A percentile compares a stretch with the other conserved stretches of the same genome.
Conservation (phyloP, 2,797 vertebrate genomes). For the Myotis findleyi region DNA sequence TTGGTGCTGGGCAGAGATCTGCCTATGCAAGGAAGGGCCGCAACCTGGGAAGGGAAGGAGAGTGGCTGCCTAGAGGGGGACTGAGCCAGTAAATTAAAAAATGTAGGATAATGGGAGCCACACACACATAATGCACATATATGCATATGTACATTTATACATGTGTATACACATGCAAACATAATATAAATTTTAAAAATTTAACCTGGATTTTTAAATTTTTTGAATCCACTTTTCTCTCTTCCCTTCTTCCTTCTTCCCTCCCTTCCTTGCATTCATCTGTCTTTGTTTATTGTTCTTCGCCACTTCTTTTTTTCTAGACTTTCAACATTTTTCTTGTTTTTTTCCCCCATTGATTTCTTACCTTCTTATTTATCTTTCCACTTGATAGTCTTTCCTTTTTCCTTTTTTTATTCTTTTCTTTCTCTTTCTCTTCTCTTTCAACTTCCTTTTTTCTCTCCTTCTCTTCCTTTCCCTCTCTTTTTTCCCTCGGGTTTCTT, state of each 20-base stretch:
- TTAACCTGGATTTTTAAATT: background rate
- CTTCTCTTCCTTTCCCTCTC: background rate
- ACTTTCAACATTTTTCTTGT: background rate
- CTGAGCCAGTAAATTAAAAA: background rate
- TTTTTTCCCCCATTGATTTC: background rate
- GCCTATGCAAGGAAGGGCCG: background rate
- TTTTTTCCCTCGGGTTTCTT: background rate
- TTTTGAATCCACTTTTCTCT: background rate
- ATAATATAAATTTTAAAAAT: background rate
- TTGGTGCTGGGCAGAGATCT: background rate
- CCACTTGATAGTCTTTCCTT: background rate
- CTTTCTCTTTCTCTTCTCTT: background rate
- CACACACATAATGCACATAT: background rate
- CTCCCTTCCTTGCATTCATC: background rate
- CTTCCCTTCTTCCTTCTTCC: background rate
- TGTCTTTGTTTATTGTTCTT: background rate
- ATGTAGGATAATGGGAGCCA: background rate
- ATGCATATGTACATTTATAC: background rate
- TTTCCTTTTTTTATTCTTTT: background rate
- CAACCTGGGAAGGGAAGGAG: background rate
- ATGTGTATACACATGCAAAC: background rate
- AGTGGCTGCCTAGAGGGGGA: rapidly evolving
- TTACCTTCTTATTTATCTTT: background rate
- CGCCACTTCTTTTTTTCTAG: background rate
- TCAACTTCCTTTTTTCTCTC: background rate